Evolutionary conservation across 2,888 invertebrate genomes (phyloP).

Genomic region (Hofmannophila pseudospretella): DNA sequence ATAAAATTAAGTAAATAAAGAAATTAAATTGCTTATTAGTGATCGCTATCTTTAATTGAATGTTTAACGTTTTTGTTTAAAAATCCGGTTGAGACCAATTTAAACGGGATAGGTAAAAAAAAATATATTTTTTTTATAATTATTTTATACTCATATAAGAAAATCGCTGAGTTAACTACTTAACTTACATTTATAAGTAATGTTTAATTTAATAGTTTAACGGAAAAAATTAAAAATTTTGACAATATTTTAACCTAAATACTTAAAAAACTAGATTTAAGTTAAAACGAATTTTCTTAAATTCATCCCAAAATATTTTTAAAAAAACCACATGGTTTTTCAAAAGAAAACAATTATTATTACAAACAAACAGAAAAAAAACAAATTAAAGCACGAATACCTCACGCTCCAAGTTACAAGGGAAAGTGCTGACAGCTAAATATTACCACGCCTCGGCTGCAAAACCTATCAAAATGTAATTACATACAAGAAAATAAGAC

Average conservation of each 20-base stretch:
- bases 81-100: constrained; percentile 16
- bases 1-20: constrained; percentile 30
- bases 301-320: no score
- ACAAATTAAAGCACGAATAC: constrained; percentile 28
- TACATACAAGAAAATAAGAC: constrained; percentile 40
- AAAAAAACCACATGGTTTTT: no score
- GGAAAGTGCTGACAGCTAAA: constrained; percentile 54
- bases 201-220: no score
- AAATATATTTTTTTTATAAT: no score
- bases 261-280: no score
- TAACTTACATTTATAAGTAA: no score
- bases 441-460: constrained; percentile 39
- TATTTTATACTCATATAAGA: no score
- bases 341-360: neutral
- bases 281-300: no score
- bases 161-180: no score
- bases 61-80: constrained; percentile 11
- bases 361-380: constrained; percentile 13
- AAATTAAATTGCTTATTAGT: constrained; percentile 45
- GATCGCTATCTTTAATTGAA: constrained; percentile 62
- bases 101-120: no score
- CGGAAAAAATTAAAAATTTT: no score
- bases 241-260: no score
- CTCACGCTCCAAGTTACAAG: constrained; percentile 20
- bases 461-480: constrained; percentile 51